phyloP scores from a whole-genome alignment of 2,113 vertebrate genomes.

The Syngnathus floridae region DNA sequence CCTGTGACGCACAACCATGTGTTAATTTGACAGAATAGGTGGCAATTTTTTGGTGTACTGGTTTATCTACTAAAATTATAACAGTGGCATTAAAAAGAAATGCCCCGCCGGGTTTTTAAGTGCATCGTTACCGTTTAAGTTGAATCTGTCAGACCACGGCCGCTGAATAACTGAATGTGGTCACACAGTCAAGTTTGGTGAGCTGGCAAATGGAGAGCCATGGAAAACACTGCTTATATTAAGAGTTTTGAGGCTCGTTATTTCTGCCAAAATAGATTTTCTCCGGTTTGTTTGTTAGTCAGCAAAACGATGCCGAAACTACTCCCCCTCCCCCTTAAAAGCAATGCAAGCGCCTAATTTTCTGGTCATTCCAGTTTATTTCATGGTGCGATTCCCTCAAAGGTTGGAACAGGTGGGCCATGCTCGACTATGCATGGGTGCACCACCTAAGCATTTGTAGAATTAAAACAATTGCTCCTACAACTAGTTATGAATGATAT shows the following conservation, averaged over 20 bases:
- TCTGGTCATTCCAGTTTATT: too few species aligned
- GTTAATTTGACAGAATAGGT: slow-evolving; percentile 3
- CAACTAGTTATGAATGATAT: too few species aligned
- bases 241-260: neutral
- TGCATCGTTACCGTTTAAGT: neutral
- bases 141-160: neutral
- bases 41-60: neutral
- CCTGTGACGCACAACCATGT: neutral
- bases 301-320: neutral
- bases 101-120: neutral
- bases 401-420: too few species aligned
- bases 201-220: neutral
- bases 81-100: neutral
- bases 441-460: too few species aligned
- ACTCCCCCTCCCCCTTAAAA: neutral
- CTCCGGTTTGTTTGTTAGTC: neutral
- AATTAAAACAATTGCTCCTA: too few species aligned
- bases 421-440: too few species aligned
- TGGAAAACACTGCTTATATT: neutral
- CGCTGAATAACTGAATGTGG: neutral
- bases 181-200: neutral
- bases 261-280: neutral
- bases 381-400: too few species aligned
- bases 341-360: too few species aligned
- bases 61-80: neutral